phyloP scores from a whole-genome alignment of 2,113 vertebrate genomes.

The Equus przewalskii region DNA sequence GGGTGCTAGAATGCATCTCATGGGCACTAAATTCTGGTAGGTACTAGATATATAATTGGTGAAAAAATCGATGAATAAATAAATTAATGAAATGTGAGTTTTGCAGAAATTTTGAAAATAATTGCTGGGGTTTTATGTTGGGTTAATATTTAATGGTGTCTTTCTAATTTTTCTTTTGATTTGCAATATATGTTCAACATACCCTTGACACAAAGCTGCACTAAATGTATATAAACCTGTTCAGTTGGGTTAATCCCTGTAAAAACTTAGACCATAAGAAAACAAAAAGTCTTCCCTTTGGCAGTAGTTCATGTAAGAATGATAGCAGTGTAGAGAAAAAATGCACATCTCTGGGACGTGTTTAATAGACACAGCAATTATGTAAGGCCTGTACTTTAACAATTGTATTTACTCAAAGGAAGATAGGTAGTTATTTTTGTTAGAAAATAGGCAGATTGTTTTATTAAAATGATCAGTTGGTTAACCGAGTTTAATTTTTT shows the following conservation, averaged over 20 bases:
- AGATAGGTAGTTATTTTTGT: background rate
- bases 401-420: background rate
- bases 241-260: background rate
- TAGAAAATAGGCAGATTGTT: background rate
- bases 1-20: background rate
- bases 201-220: background rate
- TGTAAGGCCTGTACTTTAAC: background rate
- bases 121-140: background rate
- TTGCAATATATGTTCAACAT: background rate
- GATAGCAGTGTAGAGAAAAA: accelerated
- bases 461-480: background rate
- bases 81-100: background rate
- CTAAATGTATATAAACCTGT: background rate
- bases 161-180: background rate
- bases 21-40: background rate
- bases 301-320: background rate
- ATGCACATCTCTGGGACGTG: background rate
- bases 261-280: background rate
- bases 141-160: background rate
- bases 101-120: background rate
- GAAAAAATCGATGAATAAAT: background rate
- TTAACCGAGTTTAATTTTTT: background rate
- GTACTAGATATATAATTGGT: background rate
- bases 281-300: background rate
- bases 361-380: background rate